Evolutionary conservation across 1,140 invertebrate genomes (phyloP), one percentile per base, ranked within the genome.

Genomic region (Acromyrmex charruanus): DNA sequence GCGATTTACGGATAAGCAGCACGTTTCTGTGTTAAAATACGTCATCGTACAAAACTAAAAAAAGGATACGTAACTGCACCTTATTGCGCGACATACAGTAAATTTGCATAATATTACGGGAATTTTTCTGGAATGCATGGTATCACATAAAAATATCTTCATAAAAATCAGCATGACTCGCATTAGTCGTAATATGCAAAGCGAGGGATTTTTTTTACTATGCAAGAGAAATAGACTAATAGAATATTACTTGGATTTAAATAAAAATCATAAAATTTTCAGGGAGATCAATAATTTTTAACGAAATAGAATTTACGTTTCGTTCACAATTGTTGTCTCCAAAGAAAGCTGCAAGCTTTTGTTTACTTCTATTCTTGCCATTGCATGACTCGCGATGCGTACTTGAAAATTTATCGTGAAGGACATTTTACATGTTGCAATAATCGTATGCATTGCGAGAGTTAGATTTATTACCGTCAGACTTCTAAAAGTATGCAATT

Each of bases 351-450:
- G 35, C 7, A n/a, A n/a, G 10, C 0, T n/a, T 68, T 68, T 10
- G 10, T 39, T 66, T 39, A 39, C 9, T 28, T 31, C 16, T 28
- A 2, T 65, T 9, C 18, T 44, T n/a, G 12, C 49, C 2, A 77
- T 31, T 58, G 28, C 1, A 74, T n/a, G 10, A 44, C 3, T 16
- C 4, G 14, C 28, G 14, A 59, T 44, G 16, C 25, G 31, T 63
- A 77, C 35, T 77, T 77, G 74, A 61, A 77, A 77, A 63, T 5
- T 61, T 44, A 39, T 77, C 39, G 18, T 21, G 35, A 44, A 21
- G 9, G 6, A 59, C 7, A 35, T 61, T 39, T 61, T 31, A 55
- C 35, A 77, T 77, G 21, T 77, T 10, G 21, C 35, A 77, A 61
- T 9, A 77, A 77, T 61, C 21, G n/a, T 25, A 28, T 16, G 9